Base-by-base conservation (phyloP, 92 coral and sea anemone species). In the Actinernus sp. region DNA sequence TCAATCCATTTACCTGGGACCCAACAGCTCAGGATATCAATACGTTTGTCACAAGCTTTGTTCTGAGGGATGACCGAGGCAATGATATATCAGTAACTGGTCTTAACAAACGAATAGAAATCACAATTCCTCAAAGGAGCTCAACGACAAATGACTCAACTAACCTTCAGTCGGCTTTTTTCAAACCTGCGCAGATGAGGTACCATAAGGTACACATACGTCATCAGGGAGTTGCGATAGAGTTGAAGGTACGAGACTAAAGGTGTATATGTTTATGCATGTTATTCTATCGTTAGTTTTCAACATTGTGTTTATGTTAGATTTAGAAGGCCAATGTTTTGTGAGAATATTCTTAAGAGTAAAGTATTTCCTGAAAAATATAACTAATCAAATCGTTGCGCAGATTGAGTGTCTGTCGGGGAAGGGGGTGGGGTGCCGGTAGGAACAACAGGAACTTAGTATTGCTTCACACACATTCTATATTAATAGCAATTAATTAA, bases 1-100 rank as follows among this genome's bases (percentile, higher is more conserved):
- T 80, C 61, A 90, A 85, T 39, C 97, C 92, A 0, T 80, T 80
- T 47, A 90, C 92, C 2, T 90, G 92, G 92, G 92, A 85, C 69
- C 26, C 5, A 7, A 79, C 83, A 18, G 85, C 85, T 10, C 41
- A 55, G 20, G 50, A 46, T 26, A 82, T 86, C 30, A 61, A 60
- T 0, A 66, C 88, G 21, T 44, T 61, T 26, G 86, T 90, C n/a
- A 64, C 79, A 7, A 71, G 79, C 55, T 51, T 80, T 21, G 82
- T 63, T 30, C 48, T 90, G 11, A 80, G 79, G 47, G 70, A 86
- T 63, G 59, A 85, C n/a, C 26, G 72, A 24, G 83, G 92, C 14
- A 11, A 46, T 3, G 48, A 39, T 1, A 78, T 90, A 16, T 26
- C 44, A 3, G 63, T 90, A 11, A 13, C 59, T 37, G 66, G 79